Evolutionary conservation across 2,113 vertebrate genomes (phyloP).

Genomic region (Hydrochoerus hydrochaeris): DNA sequence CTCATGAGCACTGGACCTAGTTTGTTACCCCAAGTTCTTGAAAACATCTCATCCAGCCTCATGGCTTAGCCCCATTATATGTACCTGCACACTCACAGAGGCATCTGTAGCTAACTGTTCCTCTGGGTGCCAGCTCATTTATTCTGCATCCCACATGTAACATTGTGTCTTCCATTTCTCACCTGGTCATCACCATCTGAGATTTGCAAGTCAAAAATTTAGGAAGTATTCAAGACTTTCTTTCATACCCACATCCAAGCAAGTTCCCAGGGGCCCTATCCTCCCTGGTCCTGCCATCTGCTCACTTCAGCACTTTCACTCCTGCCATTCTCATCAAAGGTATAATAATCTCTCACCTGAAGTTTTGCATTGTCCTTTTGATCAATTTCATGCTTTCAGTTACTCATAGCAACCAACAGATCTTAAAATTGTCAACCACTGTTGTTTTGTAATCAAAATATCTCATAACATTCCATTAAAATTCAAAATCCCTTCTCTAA

Average conservation of each 20-base stretch:
- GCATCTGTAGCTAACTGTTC: not conserved
- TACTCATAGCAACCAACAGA: not conserved
- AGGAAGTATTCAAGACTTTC: not conserved
- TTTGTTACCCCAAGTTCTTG: not conserved
- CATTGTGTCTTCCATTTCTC: not conserved
- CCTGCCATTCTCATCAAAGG: not conserved
- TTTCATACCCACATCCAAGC: not conserved
- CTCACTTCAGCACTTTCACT: not conserved
- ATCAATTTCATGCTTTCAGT: not conserved
- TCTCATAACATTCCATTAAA: not conserved
- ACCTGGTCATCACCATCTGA: not conserved
- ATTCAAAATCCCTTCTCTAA: not conserved
- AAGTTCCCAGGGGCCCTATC: not conserved
- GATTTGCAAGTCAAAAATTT: not conserved
- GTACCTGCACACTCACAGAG: too few species aligned
- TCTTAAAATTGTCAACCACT: not conserved
- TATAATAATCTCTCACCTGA: not conserved
- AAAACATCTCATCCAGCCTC: not conserved
- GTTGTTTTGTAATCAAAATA: not conserved
- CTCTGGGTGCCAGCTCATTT: not conserved
- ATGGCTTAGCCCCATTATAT: not conserved
- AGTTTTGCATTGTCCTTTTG: not conserved
- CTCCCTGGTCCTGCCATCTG: not conserved
- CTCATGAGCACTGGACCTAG: not conserved
- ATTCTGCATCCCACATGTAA: not conserved